phyloP scores from a whole-genome alignment of 2,113 vertebrate species.

The Marmota flaviventris region DNA sequence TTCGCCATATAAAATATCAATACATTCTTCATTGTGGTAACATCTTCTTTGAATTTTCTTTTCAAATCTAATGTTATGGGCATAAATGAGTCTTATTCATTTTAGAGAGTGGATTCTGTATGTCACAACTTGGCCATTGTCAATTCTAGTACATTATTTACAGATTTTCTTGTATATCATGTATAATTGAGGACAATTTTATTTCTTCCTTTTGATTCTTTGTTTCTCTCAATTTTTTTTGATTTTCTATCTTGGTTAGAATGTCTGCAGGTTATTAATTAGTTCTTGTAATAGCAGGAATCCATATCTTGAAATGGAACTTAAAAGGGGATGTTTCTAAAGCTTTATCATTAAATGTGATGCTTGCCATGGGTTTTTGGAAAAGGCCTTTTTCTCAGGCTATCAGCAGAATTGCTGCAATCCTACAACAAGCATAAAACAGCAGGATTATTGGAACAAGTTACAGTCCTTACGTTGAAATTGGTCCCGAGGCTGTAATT shows the following conservation, averaged over 20 bases:
- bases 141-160: background rate
- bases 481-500: background rate
- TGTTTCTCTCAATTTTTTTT: background rate
- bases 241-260: background rate
- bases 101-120: conserved; percentile 27
- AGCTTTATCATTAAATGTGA: conserved; percentile 22
- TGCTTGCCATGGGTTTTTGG: background rate
- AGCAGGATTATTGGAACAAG: background rate
- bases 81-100: background rate
- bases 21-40: background rate
- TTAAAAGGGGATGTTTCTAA: conserved; percentile 42
- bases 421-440: background rate
- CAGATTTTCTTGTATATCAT: conserved; percentile 1
- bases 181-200: conserved; percentile 29
- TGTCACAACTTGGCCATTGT: conserved; percentile 59
- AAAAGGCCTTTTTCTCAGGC: background rate
- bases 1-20: background rate
- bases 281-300: background rate
- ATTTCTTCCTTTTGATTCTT: conserved; percentile 29
- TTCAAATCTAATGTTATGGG: background rate
- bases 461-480: background rate
- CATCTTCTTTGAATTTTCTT: conserved; percentile 7
- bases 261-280: conserved; percentile 39
- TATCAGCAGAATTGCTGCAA: conserved; percentile 27
- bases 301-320: background rate